phyloP scores from a whole-genome alignment of 1,140 invertebrate species.

The Drosophila jambulina region DNA sequence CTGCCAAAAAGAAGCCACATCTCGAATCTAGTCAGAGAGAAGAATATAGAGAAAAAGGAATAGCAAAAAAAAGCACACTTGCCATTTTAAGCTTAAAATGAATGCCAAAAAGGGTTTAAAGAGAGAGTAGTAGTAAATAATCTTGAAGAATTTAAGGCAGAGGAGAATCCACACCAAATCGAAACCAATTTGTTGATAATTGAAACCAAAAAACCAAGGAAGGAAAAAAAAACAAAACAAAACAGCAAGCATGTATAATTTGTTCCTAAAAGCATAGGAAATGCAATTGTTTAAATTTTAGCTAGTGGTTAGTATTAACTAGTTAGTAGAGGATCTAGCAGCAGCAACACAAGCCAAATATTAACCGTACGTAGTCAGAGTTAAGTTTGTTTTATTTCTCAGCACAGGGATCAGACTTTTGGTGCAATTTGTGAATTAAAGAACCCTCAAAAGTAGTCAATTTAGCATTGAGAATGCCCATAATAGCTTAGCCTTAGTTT shows the following conservation, averaged over 20 bases:
- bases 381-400: constrained; percentile 22
- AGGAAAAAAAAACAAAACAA: background rate
- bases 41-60: background rate
- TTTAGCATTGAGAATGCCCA: constrained; percentile 58
- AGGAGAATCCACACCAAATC: constrained; percentile 23
- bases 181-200: constrained; percentile 55
- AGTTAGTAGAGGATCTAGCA: constrained; percentile 7
- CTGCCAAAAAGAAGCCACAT: constrained; percentile 17
- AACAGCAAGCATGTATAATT: constrained; percentile 13
- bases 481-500: background rate
- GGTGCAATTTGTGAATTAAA: constrained; percentile 6
- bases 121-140: background rate
- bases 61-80: constrained; percentile 31
- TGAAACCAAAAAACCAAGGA: constrained; percentile 42
- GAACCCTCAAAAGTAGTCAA: constrained; percentile 48
- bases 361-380: constrained; percentile 36
- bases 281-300: constrained; percentile 30
- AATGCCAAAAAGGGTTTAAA: constrained; percentile 45
- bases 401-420: constrained; percentile 29
- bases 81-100: constrained; percentile 44
- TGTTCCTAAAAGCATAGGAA: constrained; percentile 17
- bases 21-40: constrained; percentile 64
- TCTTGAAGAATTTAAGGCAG: constrained; percentile 51
- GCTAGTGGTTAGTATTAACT: constrained; percentile 12
- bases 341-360: constrained; percentile 69